Evolutionary conservation across 23 tunicate genomes (phyloP), one percentile per base, ranked within the genome.

Genomic region (Phallusia fumigata): DNA sequence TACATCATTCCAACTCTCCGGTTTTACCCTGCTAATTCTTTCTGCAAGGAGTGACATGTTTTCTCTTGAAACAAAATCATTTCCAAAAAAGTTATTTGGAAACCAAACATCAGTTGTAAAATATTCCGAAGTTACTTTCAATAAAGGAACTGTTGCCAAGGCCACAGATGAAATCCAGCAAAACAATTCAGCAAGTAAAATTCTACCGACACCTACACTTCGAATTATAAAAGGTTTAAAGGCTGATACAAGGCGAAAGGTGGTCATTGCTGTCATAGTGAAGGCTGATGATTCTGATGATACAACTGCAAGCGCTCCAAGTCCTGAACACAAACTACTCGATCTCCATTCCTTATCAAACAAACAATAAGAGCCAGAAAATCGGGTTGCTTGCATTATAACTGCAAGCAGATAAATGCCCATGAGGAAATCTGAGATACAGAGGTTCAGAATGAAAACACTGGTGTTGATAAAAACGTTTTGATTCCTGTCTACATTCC

Each of bases 401-500:
- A 75, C 32, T 75, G 40, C 40, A 21, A 75, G 40, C 79, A 75
- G 40, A 75, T 75, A 75, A 31, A 75, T 33, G 11, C 79, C 79
- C 79, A 75, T 75, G 10, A 75, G 79, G 10, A 33, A 75, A 33
- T 75, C 79, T 8, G 79, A 75, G 40, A 75, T 10, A 33, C 33
- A 10, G 40, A 75, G 79, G 40, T 75, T 75, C 24, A 75, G 36
- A 22, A 75, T 30, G 6, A 75, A 33, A 32, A 33, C 32, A 10
- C 24, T 30, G 79, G 24, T 31, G 28, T 30, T 26, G 6, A 22
- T 31, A 32, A 8, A 21, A 32, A 31, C 79, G 2, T 21, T 30
- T 32, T 33, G 6, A 8, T 21, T 33, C 26, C 32, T 30, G 33
- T 32, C 40, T 32, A 30, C 5, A 22, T n/a, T 31, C 40, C 40